A percentile compares a stretch with the other conserved stretches of the same genome.
Evolutionary conservation across 2,797 vertebrate genomes (phyloP).

Genomic region (Lepilemur ruficaudatus): DNA sequence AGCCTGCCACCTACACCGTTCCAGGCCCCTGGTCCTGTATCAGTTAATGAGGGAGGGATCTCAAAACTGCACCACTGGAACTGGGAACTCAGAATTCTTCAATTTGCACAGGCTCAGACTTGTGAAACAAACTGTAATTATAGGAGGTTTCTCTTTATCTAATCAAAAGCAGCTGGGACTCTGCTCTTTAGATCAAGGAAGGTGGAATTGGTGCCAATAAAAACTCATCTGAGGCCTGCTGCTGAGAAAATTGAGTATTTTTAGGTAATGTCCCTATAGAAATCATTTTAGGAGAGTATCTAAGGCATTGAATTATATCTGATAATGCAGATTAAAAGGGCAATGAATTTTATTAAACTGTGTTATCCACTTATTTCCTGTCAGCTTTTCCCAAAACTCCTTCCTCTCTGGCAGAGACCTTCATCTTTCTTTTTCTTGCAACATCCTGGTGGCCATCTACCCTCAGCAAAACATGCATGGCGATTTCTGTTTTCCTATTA

Average conservation of each 20-base stretch:
- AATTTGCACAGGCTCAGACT: neutral
- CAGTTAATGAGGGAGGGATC: neutral
- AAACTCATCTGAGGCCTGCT: neutral
- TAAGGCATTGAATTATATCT: neutral
- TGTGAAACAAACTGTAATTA: neutral
- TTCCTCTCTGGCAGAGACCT: neutral
- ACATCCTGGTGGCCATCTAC: neutral
- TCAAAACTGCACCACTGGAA: neutral
- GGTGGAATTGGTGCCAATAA: neutral
- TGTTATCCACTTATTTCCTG: neutral
- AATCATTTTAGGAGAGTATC: neutral
- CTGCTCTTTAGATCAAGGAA: neutral
- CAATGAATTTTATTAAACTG: slow-evolving; percentile 9
- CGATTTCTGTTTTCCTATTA: neutral
- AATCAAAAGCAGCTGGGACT: neutral
- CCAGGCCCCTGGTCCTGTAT: neutral
- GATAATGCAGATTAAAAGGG: neutral
- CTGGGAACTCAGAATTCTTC: neutral
- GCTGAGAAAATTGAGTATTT: neutral
- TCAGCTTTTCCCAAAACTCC: neutral
- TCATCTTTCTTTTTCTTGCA: neutral
- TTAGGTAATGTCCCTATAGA: neutral
- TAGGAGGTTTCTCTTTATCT: neutral
- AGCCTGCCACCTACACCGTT: neutral
- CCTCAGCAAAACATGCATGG: neutral